Percentiles rank a stretch among this genome's conserved stretches.
Conservation (phyloP, 2,797 vertebrate species). For the Threskiornis aethiopicus region DNA sequence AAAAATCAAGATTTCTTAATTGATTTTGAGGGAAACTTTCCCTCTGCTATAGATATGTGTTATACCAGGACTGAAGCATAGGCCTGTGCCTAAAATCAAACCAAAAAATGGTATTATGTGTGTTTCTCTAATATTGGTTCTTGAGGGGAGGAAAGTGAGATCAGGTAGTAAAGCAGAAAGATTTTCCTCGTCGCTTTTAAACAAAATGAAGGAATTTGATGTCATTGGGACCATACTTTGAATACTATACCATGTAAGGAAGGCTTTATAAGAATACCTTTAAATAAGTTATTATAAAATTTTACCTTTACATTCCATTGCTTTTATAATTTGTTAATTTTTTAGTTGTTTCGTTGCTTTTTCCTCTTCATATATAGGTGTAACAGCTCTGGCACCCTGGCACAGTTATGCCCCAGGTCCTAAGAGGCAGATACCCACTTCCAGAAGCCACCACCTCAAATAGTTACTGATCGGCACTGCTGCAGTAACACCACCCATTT, state of each 20-base stretch:
- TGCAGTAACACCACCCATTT: not conserved
- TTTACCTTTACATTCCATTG: slow-evolving; percentile 55
- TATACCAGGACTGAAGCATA: not conserved
- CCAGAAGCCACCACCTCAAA: not conserved
- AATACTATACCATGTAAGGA: slow-evolving; percentile 27
- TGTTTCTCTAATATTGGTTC: not conserved
- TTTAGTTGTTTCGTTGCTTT: slow-evolving; percentile 13
- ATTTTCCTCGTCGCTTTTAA: slow-evolving; percentile 6
- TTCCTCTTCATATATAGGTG: not conserved
- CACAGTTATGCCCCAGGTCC: not conserved
- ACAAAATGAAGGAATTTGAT: slow-evolving; percentile 65
- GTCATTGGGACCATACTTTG: slow-evolving; percentile 34
- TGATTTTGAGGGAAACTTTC: not conserved
- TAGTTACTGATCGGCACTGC: not conserved
- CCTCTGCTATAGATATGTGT: not conserved
- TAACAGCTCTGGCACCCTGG: not conserved
- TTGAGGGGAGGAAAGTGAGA: not conserved
- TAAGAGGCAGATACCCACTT: not conserved
- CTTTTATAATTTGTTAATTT: not conserved
- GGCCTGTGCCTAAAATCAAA: not conserved
- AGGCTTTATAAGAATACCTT: slow-evolving; percentile 50
- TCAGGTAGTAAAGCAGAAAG: not conserved
- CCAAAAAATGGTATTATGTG: not conserved
- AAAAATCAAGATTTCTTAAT: not conserved
- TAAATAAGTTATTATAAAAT: slow-evolving; percentile 62